phyloP scores from a whole-genome alignment of 2,797 vertebrate genomes.

The Sebastiscus tertius region DNA sequence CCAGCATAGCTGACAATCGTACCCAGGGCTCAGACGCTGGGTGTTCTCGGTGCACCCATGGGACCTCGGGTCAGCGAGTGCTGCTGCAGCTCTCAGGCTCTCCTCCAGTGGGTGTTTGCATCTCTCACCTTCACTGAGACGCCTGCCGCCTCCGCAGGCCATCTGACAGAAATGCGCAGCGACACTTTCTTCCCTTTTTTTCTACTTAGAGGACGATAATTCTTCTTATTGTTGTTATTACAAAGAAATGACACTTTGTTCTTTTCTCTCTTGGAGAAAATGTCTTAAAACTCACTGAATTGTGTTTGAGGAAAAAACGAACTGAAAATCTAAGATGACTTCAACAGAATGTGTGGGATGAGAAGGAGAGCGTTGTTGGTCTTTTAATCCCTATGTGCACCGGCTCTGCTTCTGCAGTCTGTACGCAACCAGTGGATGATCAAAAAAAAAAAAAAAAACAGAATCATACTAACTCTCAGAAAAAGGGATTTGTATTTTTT shows the following conservation, averaged over 20 bases:
- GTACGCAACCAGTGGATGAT: slow-evolving; percentile 84
- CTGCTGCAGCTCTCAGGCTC: slow-evolving; percentile 78
- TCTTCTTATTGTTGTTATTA: slow-evolving; percentile 69
- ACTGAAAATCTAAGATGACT: slow-evolving; percentile 72
- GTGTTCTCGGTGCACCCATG: slow-evolving; percentile 72
- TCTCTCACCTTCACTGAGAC: slow-evolving; percentile 76
- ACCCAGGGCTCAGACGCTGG: slow-evolving; percentile 66
- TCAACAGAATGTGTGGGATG: slow-evolving; percentile 78
- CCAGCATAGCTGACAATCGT: slow-evolving; percentile 74
- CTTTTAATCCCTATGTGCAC: slow-evolving; percentile 85
- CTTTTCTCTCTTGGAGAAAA: slow-evolving; percentile 77
- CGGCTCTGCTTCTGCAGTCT: slow-evolving; percentile 86
- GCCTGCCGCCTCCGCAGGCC: slow-evolving; percentile 75
- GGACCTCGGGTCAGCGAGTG: slow-evolving; percentile 69
- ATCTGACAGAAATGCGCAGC: slow-evolving; percentile 82
- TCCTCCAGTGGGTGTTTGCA: slow-evolving; percentile 75
- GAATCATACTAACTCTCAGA: slow-evolving; percentile 66
- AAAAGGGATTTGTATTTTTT: slow-evolving; percentile 73
- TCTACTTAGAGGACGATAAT: slow-evolving; percentile 71
- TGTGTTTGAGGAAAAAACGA: slow-evolving; percentile 47
- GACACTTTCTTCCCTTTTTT: slow-evolving; percentile 87
- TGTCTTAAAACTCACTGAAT: slow-evolving; percentile 78
- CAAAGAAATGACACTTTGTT: slow-evolving; percentile 71
- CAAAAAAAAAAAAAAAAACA: slow-evolving; percentile 45
- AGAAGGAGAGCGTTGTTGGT: slow-evolving; percentile 56